Conservation (phyloP, 2,113 vertebrate species). For the Ariopsis seemanni region DNA sequence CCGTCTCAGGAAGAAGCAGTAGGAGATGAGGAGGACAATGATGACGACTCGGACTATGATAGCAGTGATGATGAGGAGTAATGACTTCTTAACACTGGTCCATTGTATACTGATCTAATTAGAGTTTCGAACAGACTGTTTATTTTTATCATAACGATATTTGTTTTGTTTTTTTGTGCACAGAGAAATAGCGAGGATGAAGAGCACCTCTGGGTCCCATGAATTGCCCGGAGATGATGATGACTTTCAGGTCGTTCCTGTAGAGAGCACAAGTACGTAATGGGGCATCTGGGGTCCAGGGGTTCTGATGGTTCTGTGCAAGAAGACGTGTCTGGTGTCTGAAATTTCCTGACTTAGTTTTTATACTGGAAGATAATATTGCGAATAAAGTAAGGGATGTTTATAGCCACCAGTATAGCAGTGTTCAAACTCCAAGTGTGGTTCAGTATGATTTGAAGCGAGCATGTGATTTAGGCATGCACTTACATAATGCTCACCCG, state of each 20-base stretch:
- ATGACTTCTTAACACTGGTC: background rate
- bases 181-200: constrained; percentile 72
- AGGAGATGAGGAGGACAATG: constrained; percentile 55
- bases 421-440: background rate
- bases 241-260: constrained; percentile 86
- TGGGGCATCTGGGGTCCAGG: background rate
- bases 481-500: background rate
- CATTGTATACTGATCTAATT: background rate
- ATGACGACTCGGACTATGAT: constrained; percentile 74
- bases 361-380: background rate
- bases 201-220: constrained; percentile 15
- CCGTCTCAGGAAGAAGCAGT: constrained; percentile 51
- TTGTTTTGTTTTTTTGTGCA: background rate
- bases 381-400: background rate
- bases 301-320: background rate
- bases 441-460: background rate
- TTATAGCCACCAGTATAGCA: background rate
- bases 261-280: constrained; percentile 87
- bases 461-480: background rate
- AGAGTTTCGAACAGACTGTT: background rate
- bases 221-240: constrained; percentile 43
- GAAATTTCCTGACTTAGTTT: background rate
- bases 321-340: background rate
- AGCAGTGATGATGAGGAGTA: constrained; percentile 78
- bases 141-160: too few relatives aligned